These are phyloP conservation scores for Neosalanx taihuensis DNA, from an alignment of 2,797 vertebrate species.

Conservation along the genomic window DNA sequence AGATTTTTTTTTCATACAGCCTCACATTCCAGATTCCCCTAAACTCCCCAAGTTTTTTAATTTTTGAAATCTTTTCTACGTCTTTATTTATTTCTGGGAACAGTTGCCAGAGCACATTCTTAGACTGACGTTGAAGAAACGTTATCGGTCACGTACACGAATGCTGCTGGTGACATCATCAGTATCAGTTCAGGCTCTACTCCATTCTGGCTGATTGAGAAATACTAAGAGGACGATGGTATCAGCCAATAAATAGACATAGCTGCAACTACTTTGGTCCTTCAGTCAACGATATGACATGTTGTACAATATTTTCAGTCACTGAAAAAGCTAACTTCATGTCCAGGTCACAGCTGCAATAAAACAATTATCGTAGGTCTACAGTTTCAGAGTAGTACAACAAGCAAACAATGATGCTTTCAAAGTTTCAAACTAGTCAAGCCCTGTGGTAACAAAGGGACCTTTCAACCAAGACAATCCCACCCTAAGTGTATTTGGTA, in stretches of 20 bases:
- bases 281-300: not conserved
- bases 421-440: not conserved
- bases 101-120: slow-evolving; percentile 64
- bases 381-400: not conserved
- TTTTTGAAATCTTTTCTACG: slow-evolving; percentile 45
- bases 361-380: not conserved
- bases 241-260: no score
- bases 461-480: not conserved
- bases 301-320: not conserved
- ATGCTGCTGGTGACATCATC: not conserved
- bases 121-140: slow-evolving; percentile 48
- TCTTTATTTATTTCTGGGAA: slow-evolving; percentile 30
- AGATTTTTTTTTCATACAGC: slow-evolving; percentile 12
- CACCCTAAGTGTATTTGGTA: not conserved
- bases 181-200: not conserved
- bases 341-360: no score
- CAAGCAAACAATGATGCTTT: not conserved
- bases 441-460: slow-evolving; percentile 2
- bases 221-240: not conserved
- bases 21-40: slow-evolving; percentile 67
- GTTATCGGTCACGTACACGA: slow-evolving; percentile 42
- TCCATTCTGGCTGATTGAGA: not conserved
- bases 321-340: no score
- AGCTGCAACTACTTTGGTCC: no score
- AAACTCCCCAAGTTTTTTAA: slow-evolving; percentile 56